Evolutionary conservation across 2,113 vertebrate species (phyloP), one percentile per base, ranked within the genome.

Genomic region (Labeo rohita): DNA sequence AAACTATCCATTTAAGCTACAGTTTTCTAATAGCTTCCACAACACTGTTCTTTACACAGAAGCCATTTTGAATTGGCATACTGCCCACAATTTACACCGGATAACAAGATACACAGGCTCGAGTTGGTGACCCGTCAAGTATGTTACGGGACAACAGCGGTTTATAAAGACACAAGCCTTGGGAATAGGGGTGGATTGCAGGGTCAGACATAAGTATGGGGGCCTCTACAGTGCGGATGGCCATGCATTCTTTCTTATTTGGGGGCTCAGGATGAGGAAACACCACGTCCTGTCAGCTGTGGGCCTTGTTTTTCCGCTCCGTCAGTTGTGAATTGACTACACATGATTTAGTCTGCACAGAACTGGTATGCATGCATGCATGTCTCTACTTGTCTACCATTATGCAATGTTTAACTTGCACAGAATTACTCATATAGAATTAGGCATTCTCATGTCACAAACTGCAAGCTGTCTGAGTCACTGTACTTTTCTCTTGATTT

Each of bases 231-330:
- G 59, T 23, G 21, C 11, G n/a, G 45, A 59, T 74, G 75, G 66
- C 80, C 76, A 80, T 12, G 85, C 85, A 88, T 86, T 84, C 88
- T 74, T 84, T 73, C 81, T 54, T 36, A 80, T 86, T 80, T 80
- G 50, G 43, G 23, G 76, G 81, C 68, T 86, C 76, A 89, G 66
- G 52, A 65, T 80, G 73, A 86, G 85, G 85, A 89, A 89, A 56
- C 59, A 18, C 43, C 10, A 68, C 47, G 82, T 86, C 84, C 85
- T 84, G 59, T 86, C 88, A 84, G 81, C 68, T 86, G 81, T 84
- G 80, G 56, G 23, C 39, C 16, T 11, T 13, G 15, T 59, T 52
- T 85, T 66, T 56, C 21, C 63, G 73, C 59, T 49, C 49, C 34
- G 45, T 75, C 21, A 45, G 2, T 59, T 18, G 34, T 43, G 52